Conservation (phyloP, 1,140 invertebrate genomes). For the Caerostris extrusa region DNA sequence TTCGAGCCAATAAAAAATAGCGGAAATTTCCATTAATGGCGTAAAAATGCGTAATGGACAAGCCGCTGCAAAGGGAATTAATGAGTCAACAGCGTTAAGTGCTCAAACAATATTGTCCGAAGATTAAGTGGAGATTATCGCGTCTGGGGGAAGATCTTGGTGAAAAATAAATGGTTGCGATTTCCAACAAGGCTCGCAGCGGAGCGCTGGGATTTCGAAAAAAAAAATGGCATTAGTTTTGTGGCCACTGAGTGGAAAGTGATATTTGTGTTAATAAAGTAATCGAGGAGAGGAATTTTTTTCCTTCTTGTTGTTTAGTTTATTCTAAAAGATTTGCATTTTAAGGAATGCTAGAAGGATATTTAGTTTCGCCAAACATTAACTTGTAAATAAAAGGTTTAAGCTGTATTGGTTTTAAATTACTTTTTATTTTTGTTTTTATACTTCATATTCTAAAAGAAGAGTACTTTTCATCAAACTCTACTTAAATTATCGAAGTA, state of each 20-base stretch:
- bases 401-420: too few species aligned
- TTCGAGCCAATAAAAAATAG: neutral
- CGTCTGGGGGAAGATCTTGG: neutral
- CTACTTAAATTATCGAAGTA: too few species aligned
- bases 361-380: too few species aligned
- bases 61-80: neutral
- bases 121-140: slow-evolving; percentile 43
- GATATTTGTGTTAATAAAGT: neutral
- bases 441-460: too few species aligned
- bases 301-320: too few species aligned
- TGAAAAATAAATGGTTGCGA: neutral
- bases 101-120: slow-evolving; percentile 10
- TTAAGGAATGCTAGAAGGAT: neutral
- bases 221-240: neutral
- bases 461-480: too few species aligned
- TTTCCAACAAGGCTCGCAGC: neutral
- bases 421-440: too few species aligned
- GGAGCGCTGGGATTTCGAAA: neutral
- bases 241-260: neutral
- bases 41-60: slow-evolving; percentile 52
- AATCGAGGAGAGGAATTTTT: too few species aligned
- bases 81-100: slow-evolving; percentile 55
- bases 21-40: neutral
- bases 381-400: too few species aligned
- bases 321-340: neutral